Evolutionary conservation across 2,113 vertebrate genomes (phyloP).

Genomic region (Passer domesticus): DNA sequence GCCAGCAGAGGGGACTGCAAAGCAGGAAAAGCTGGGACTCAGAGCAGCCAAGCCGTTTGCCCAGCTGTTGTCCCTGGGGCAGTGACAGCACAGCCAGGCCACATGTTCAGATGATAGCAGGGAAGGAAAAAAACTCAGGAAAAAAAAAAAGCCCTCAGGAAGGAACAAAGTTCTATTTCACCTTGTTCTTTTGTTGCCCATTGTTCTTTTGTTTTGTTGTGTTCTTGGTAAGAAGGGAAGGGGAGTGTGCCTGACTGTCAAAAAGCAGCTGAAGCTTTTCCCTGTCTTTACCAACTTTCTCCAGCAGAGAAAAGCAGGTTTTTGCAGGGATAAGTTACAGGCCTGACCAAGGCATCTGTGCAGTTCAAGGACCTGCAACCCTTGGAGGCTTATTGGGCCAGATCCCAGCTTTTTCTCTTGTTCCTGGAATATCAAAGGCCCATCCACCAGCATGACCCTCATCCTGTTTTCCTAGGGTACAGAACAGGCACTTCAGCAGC

Average conservation of each 20-base stretch:
- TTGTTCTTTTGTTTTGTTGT: not conserved
- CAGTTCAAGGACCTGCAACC: not conserved
- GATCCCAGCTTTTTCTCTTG: not conserved
- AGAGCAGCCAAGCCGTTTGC: not conserved
- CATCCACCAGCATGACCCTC: not conserved
- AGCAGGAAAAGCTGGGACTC: not conserved
- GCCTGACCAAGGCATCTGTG: not conserved
- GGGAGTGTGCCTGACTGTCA: rapidly evolving
- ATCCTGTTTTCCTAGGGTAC: not conserved
- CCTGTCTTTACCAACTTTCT: not conserved
- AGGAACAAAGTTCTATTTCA: not conserved
- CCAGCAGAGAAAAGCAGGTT: not conserved
- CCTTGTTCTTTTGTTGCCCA: not conserved
- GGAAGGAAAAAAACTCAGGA: not conserved
- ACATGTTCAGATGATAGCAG: not conserved
- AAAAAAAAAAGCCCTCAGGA: not conserved
- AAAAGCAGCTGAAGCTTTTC: not conserved
- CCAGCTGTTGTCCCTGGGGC: not conserved
- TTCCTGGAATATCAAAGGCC: not conserved
- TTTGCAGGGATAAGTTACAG: not conserved
- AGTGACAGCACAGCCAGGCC: not conserved
- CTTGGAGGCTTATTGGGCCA: not conserved
- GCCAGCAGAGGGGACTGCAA: not conserved
- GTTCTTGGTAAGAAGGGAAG: not conserved
- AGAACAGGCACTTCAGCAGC: not conserved